Evolutionary conservation across 2,888 invertebrate species (phyloP), one percentile per base, ranked within the genome.

Genomic region (Ormyrus thymus): DNA sequence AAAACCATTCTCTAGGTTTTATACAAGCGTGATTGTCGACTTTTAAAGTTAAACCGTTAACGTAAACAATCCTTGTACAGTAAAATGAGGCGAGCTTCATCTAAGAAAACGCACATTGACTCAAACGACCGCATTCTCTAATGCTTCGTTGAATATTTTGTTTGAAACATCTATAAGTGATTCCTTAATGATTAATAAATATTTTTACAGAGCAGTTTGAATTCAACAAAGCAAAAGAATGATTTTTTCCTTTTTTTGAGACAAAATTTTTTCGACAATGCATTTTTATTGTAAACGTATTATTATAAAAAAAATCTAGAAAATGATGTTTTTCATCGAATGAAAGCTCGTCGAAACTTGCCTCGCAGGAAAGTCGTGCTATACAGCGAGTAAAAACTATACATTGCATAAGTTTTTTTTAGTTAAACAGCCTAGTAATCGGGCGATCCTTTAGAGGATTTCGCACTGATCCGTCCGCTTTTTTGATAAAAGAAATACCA

Each of bases 51-150:
- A 65, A 51, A 29, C n/a, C 6, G 11, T 50, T 29, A 69, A 29
- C 48, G 11, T 71, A 29, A 43, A 50, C 9, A 61, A 61, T 50
- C 43, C 58, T 59, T 69, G n/a, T 70, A 59, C 11, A 70, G 59
- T 29, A 50, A 59, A 59, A 58, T 62, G 76, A 73, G 80, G 79
- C 78, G 80, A 80, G 81, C 81, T 82, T 81, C 79, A 70, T 64
- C 79, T 75, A 51, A 71, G 43, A 78, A 74, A 70, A 62, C 71
- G 68, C 78, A 78, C 78, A 62, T 29, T 29, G 29, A 29, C 29
- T 29, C 29, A 29, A 29, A 29, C 29, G 29, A 29, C 29, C 29
- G 29, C 29, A 29, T 29, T 29, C 29, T 29, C 29, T 29, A 29
- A 29, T 29, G 29, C 29, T 29, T 3, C 29, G 29, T 29, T 29